Base-by-base conservation (phyloP, 1,140 invertebrate species). In the Drosophila orosa region DNA sequence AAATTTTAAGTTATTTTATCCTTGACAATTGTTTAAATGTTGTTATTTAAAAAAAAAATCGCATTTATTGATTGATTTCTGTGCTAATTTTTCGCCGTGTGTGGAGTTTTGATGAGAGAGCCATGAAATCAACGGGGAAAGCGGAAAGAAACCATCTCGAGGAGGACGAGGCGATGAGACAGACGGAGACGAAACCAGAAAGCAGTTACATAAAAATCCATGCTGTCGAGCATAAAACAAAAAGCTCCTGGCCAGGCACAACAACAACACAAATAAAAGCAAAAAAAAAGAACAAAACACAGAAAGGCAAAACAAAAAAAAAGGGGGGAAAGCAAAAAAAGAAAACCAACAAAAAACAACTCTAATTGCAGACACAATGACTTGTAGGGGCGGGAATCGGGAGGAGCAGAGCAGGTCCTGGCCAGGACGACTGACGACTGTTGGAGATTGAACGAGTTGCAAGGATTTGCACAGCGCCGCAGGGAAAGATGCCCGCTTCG, bases 281-380 rank as follows among this genome's bases (percentile, higher is more conserved):
- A 65, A 44, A 56, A 72, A 71, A 63, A 68, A 74, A 59, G 76
- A 72, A 77, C 67, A 75, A 63, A 69, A 71, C 44, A 76, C 31
- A 63, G 39, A 73, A 75, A 59, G 31, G 48, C 77, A 55, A 44
- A 57, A 44, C 44, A 73, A 42, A 56, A 71, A 68, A 67, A 27
- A 27, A 24, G 42, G 62, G 57, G 56, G 55, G 54, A 57, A 67
- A 61, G 52, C 42, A 78, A 67, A 63, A 80, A 75, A 78, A 73
- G 52, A 81, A 81, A 87, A 78, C 73, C 56, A 76, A 86, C 80
- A 78, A 86, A 86, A 86, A 86, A 86, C 83, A 86, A 83, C 83
- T 86, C 83, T 86, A 89, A 86, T 86, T 86, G 83, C 83, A 86
- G 83, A 86, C 83, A 86, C 83, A 86, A 86, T 86, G 79, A 79